Percentiles rank a stretch among this genome's conserved stretches.
phyloP scores from a whole-genome alignment of 2,113 vertebrate genomes.

The Emberiza fucata region DNA sequence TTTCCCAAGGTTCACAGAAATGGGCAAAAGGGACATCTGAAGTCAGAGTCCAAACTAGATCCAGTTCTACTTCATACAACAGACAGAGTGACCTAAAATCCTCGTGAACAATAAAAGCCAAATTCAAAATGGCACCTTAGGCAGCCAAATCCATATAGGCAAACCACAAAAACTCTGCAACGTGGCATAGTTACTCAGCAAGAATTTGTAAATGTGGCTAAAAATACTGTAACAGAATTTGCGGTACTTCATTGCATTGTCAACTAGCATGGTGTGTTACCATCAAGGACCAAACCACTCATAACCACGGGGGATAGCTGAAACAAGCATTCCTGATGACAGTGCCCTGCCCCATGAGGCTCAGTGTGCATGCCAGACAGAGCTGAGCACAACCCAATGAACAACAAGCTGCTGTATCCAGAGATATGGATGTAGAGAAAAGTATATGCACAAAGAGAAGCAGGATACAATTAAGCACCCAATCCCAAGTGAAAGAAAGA shows the following conservation, averaged over 20 bases:
- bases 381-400: neutral
- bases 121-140: neutral
- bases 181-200: neutral
- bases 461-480: neutral
- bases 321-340: neutral
- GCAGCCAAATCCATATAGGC: neutral
- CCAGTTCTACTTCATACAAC: neutral
- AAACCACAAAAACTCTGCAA: neutral
- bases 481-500: neutral
- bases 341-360: neutral
- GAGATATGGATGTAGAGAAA: neutral
- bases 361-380: neutral
- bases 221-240: neutral
- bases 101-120: neutral
- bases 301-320: accelerated
- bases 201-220: neutral
- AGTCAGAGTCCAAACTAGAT: neutral
- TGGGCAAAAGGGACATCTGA: neutral
- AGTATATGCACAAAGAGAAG: neutral
- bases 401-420: neutral
- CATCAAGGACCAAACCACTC: neutral
- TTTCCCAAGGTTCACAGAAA: conserved; percentile 31
- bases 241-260: neutral
- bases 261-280: neutral
- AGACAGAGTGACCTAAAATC: neutral